A percentile compares a stretch with the other conserved stretches of the same genome.
Conservation (phyloP, 2,113 vertebrate species). For the Setophaga coronata region DNA sequence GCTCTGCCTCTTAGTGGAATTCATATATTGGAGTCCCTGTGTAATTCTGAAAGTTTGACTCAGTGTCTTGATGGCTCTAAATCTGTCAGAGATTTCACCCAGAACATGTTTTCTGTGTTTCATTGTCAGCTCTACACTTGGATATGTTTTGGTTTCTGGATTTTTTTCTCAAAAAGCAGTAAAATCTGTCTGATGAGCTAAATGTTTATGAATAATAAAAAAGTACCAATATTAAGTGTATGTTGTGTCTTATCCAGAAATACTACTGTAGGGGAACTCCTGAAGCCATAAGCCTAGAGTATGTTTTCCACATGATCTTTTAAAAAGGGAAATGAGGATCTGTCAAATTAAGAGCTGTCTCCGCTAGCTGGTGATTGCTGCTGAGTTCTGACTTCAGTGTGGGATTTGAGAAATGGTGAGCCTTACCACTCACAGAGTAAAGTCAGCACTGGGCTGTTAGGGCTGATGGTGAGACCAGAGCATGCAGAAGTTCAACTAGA, state of each 20-base stretch:
- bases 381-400: neutral
- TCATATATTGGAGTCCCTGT: neutral
- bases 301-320: neutral
- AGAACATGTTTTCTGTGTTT: neutral
- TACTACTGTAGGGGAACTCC: neutral
- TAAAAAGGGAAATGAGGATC: neutral
- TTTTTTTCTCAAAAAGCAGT: neutral
- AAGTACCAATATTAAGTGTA: neutral
- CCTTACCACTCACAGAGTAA: neutral
- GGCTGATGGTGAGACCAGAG: neutral
- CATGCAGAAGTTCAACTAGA: neutral
- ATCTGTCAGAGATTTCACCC: neutral
- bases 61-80: neutral
- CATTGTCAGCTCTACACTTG: neutral
- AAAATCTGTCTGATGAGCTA: neutral
- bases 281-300: neutral
- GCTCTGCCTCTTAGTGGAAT: neutral
- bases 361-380: neutral
- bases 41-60: neutral
- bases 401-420: neutral
- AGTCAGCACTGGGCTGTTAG: neutral
- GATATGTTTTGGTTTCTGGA: neutral
- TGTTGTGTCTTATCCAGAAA: neutral
- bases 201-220: neutral
- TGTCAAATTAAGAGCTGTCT: neutral